These are phyloP conservation scores for Schlechtendalia chinensis DNA, from an alignment of 1,140 invertebrate species.

Conservation along the genomic window DNA sequence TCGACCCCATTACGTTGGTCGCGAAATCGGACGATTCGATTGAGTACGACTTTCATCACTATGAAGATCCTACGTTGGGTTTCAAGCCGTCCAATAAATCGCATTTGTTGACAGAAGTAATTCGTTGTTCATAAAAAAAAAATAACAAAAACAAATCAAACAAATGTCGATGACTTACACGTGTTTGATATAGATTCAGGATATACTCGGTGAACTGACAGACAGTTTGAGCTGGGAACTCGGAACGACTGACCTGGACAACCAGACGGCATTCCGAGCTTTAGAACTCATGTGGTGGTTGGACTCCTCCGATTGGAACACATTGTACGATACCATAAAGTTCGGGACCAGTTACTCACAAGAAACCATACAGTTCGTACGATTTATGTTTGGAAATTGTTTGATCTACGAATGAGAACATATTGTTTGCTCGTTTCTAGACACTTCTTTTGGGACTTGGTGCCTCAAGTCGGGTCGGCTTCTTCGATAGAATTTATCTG, in stretches of 20 bases:
- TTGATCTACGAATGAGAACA: background rate
- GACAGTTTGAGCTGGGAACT: conserved; percentile 58
- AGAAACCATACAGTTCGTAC: conserved; percentile 60
- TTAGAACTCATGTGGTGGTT: conserved; percentile 60
- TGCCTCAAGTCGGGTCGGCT: conserved; percentile 69
- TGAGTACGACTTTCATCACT: conserved; percentile 37
- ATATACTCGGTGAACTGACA: conserved; percentile 55
- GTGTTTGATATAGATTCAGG: conserved; percentile 54
- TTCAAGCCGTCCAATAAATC: conserved; percentile 52
- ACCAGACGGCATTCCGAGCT: conserved; percentile 57
- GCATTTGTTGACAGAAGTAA: conserved; percentile 52
- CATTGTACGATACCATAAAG: conserved; percentile 61
- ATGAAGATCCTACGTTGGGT: conserved; percentile 53
- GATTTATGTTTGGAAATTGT: background rate
- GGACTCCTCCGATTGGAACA: conserved; percentile 59
- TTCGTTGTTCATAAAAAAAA: background rate
- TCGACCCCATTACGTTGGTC: conserved; percentile 54
- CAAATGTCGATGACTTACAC: too few species aligned
- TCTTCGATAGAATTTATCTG: conserved; percentile 65
- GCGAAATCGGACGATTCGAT: conserved; percentile 52
- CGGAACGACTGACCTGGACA: conserved; percentile 58
- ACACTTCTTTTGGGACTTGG: conserved; percentile 70
- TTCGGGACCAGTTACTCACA: conserved; percentile 65
- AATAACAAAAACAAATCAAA: too few species aligned
- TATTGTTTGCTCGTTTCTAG: conserved; percentile 53